Base-by-base conservation (phyloP, 1,140 invertebrate species). In the Hyles euphorbiae region DNA sequence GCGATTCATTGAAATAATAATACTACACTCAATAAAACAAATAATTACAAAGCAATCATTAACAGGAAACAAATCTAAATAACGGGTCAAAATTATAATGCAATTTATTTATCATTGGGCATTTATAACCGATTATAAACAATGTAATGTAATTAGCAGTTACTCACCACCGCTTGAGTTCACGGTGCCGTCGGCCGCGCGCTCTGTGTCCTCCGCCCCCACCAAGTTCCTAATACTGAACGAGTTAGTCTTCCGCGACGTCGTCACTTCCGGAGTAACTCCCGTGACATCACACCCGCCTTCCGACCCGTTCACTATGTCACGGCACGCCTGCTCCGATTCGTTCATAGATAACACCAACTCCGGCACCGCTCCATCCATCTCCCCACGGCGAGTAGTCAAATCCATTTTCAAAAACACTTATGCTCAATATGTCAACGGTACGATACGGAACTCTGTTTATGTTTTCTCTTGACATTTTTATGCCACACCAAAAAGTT, bases 221-320 rank as follows among this genome's bases (percentile, higher is more conserved):
- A 87, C 76, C 22, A 87, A 60, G 49, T 78, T 82, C 60, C 84
- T 67, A 59, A 87, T 87, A 56, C 75, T 86, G 54, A 87, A 87
- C 45, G 81, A 82, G 58, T 36, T 83, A 8, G 76, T 79, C 58
- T 86, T 87, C 60, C 75, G 67, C 11, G 60, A 10, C 10, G 71
- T 51, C 8, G 65, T 55, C 58, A 77, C 78, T 54, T 78, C 82
- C 47, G 70, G 65, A 11, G 78, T 73, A 51, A 77, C 65, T 3
- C 69, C 70, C 40, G 63, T 79, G 64, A 82, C 73, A 61, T 85
- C 81, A 79, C 73, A 76, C 51, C 62, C 62, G 12, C 56, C 67
- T 51, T 74, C 70, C 53, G 65, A 60, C 56, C 83, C 82, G 56
- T 78, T 82, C 61, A 78, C 70, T 68, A 72, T 45, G 7, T 78